A percentile compares a stretch with the other conserved stretches of the same genome.
Conservation (phyloP, 2,888 invertebrate genomes). For the Octonoba sinensis region DNA sequence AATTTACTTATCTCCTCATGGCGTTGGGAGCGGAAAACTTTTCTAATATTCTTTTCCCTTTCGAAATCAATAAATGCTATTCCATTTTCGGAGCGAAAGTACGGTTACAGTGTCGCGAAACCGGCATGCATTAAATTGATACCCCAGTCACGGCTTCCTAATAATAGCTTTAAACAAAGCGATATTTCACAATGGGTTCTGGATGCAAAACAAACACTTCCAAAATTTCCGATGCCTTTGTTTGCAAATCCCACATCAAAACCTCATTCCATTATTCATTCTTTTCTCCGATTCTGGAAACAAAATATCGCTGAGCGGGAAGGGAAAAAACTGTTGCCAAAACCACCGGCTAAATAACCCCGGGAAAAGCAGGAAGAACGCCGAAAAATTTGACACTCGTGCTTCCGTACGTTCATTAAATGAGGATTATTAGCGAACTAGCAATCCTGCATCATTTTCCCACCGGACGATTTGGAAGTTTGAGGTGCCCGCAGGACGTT, state of each 20-base stretch:
- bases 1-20: no score
- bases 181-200: constrained; percentile 28
- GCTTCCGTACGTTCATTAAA: constrained; percentile 59
- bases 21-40: background rate
- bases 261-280: constrained; percentile 60
- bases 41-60: background rate
- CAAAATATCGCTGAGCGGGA: constrained; percentile 19
- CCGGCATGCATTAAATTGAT: constrained; percentile 28
- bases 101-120: background rate
- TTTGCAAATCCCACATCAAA: constrained; percentile 47
- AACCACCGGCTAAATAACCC: constrained; percentile 43
- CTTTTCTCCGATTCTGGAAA: constrained; percentile 12
- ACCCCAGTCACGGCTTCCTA: constrained; percentile 19
- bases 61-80: background rate
- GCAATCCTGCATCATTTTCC: constrained; percentile 30
- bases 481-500: constrained; percentile 62
- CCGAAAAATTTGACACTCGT: constrained; percentile 62
- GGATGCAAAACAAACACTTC: constrained; percentile 18
- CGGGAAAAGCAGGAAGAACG: constrained; percentile 32
- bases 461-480: constrained; percentile 61
- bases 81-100: background rate
- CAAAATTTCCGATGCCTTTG: constrained; percentile 54
- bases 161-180: constrained; percentile 49
- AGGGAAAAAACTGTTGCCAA: constrained; percentile 15
- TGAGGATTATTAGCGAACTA: constrained; percentile 56